phyloP scores from a whole-genome alignment of 2,888 invertebrate genomes.

The Scaptomyza flava region DNA sequence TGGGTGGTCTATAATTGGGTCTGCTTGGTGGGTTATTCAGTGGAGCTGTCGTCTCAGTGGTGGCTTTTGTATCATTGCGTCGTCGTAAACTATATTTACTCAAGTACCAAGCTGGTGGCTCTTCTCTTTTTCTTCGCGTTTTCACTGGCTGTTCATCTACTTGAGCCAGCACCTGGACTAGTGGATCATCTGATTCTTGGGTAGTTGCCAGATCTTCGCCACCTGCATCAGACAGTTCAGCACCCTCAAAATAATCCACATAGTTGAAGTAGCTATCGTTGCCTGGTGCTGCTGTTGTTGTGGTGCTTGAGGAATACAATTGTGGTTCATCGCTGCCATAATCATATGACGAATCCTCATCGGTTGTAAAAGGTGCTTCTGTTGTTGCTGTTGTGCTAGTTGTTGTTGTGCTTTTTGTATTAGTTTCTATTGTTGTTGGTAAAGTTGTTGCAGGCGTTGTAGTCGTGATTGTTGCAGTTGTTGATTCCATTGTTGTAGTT shows the following conservation, averaged over 20 bases:
- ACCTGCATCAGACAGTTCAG: constrained; percentile 49
- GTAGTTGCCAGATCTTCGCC: constrained; percentile 44
- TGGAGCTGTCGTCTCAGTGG: constrained; percentile 13
- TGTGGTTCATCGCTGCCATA: constrained; percentile 59
- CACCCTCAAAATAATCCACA: constrained; percentile 81
- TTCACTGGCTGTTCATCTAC: constrained; percentile 40
- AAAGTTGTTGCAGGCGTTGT: constrained; percentile 3
- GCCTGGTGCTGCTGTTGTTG: constrained; percentile 63
- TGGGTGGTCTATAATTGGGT: constrained; percentile 10
- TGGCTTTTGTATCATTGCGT: constrained; percentile 40
- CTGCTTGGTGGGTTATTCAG: constrained; percentile 19
- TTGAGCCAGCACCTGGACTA: constrained; percentile 56
- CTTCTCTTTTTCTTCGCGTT: constrained; percentile 40
- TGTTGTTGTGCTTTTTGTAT: constrained; percentile 33
- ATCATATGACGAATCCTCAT: constrained; percentile 62
- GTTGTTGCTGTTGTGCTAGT: constrained; percentile 42
- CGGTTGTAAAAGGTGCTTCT: constrained; percentile 37
- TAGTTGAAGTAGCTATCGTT: constrained; percentile 80
- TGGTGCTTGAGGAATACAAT: constrained; percentile 46
- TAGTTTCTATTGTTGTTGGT: constrained; percentile 6
- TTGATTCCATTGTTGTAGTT: constrained; percentile 20
- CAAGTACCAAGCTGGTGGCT: constrained; percentile 39
- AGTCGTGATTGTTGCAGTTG: constrained; percentile 11
- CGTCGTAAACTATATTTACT: constrained; percentile 71
- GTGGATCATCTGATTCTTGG: constrained; percentile 59